Evolutionary conservation across 2,113 vertebrate species (phyloP).

Genomic region (Oncorhynchus clarkii): DNA sequence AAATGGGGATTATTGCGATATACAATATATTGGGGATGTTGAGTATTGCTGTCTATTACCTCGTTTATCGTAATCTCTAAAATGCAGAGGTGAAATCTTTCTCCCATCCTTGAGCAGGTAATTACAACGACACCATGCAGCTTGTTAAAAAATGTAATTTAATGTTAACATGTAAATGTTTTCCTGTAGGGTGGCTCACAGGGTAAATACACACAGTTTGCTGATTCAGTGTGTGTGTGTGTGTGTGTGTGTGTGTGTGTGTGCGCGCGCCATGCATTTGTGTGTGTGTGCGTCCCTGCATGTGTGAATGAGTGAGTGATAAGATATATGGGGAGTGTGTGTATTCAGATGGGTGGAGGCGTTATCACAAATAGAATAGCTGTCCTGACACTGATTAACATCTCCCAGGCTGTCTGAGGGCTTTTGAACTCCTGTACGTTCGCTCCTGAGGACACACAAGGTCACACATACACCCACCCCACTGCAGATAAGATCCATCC

Average conservation of each 20-base stretch:
- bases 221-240: not conserved
- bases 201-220: not conserved
- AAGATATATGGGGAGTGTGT: conserved; percentile 2
- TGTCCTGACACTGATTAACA: conserved; percentile 20
- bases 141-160: conserved; percentile 22
- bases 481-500: conserved; percentile 24
- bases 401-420: conserved; percentile 16
- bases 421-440: conserved; percentile 21
- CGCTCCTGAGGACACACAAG: conserved; percentile 26
- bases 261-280: not conserved
- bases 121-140: not conserved
- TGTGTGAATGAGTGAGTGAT: not conserved
- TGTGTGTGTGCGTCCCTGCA: too few relatives aligned
- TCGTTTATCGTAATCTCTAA: not conserved
- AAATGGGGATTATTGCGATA: too few relatives aligned
- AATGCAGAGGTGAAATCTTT: not conserved
- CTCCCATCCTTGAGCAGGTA: not conserved
- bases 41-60: not conserved
- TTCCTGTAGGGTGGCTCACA: conserved; percentile 1
- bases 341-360: not conserved
- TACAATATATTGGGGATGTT: too few relatives aligned
- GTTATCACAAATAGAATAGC: not conserved
- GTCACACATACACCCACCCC: conserved; percentile 10
- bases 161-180: not conserved
- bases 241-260: conserved; percentile 1